Base-by-base conservation (phyloP, 2,888 invertebrate species). In the Hyles lineata region DNA sequence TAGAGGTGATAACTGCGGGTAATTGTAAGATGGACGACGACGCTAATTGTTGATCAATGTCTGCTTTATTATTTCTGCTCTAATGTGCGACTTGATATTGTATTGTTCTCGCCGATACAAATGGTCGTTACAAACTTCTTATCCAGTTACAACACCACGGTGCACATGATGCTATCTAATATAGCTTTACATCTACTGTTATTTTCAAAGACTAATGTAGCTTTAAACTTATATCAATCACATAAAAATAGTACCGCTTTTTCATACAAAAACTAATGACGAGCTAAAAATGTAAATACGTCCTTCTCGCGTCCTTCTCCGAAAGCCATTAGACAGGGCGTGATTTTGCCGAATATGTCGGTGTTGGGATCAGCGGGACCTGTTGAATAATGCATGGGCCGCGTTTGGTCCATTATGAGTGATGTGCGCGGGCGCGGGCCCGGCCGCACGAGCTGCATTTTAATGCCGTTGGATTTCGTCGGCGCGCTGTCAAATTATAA, bases 381-480 rank as follows among this genome's bases (percentile, higher is more conserved):
- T 82, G 80, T 87, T 94, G 93, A 90, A 94, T 94, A 90, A 94
- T 93, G 85, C 85, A 94, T 93, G 79, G 87, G 87, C 78, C 76
- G 82, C 83, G 85, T 82, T 84, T 85, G 87, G 88, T 83, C 89
- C 90, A 91, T 92, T 90, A 92, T 91, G 88, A 89, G 82, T 80
- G 87, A 86, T 84, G 87, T 87, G 87, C 76, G 74, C 75, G 74
- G 73, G 72, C 67, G 72, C 72, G 25, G 61, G 78, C 78, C 80
- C 74, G 87, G 84, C 84, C 88, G 93, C 93, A 93, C 94, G 94
- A 90, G 92, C 93, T 89, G 94, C 92, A 94, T 94, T 87, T 86
- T 91, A 92, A 94, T 92, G 89, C 81, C 78, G 78, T 76, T 79
- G 86, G 87, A 90, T 89, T 88, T 87, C 84, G 82, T 83, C 82